A percentile compares a stretch with the other conserved stretches of the same genome.
These are phyloP conservation scores for Stictocephala bisonia DNA, from an alignment of 2,888 invertebrate species.

Conservation along the genomic window DNA sequence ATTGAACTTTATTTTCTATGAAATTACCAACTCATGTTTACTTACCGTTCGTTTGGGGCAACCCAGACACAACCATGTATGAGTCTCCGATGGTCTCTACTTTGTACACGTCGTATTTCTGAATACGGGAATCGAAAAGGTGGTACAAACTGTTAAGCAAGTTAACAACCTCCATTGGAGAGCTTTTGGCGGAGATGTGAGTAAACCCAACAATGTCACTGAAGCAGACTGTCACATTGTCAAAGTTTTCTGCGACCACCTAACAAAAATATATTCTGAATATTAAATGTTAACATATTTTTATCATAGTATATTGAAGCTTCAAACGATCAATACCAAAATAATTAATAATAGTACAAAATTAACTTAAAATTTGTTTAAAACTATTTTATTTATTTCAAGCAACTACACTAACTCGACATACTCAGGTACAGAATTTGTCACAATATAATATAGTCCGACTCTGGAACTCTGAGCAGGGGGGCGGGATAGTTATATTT, in stretches of 20 bases:
- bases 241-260: constrained; percentile 74
- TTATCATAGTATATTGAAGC: too few species aligned
- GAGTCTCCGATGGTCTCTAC: constrained; percentile 75
- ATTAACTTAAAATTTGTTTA: background rate
- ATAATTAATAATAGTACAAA: background rate
- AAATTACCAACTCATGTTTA: too few species aligned
- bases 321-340: too few species aligned
- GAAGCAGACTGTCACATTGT: constrained; percentile 77
- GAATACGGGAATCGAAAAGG: constrained; percentile 77
- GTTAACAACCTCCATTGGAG: constrained; percentile 74
- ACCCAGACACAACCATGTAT: constrained; percentile 73
- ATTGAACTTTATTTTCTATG: too few species aligned
- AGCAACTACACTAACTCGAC: too few species aligned
- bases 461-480: too few species aligned
- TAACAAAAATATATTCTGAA: constrained; percentile 50
- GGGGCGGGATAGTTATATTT: too few species aligned
- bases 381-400: background rate
- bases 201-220: constrained; percentile 79
- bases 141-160: constrained; percentile 81
- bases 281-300: too few species aligned
- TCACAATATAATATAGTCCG: too few species aligned
- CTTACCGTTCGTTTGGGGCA: constrained; percentile 70
- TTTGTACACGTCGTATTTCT: constrained; percentile 79
- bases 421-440: too few species aligned
- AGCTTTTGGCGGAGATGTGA: constrained; percentile 71